These are phyloP conservation scores for Drosophila ercepeae DNA, from an alignment of 1,140 invertebrate species.

Conservation along the genomic window DNA sequence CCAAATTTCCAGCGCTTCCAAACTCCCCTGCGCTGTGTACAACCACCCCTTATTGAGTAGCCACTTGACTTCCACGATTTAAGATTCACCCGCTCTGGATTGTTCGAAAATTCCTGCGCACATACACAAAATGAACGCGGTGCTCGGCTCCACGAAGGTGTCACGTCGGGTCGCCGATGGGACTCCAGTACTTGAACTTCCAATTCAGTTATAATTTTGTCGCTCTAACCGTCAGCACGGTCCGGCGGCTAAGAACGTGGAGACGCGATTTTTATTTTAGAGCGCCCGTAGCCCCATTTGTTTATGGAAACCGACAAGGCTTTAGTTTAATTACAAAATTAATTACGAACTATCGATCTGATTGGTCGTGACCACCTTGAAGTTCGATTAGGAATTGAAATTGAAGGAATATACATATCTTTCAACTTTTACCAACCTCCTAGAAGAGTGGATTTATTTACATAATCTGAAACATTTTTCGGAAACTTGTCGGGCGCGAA, in stretches of 20 bases:
- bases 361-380: conserved; percentile 22
- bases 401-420: background rate
- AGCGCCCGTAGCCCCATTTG: conserved; percentile 35
- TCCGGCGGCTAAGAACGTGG: conserved; percentile 51
- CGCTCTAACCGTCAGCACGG: conserved; percentile 74
- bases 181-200: conserved; percentile 80
- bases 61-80: conserved; percentile 47
- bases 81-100: conserved; percentile 18
- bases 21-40: conserved; percentile 30
- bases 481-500: conserved; percentile 16
- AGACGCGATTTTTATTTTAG: conserved; percentile 23
- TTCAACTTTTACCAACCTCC: background rate
- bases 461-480: conserved; percentile 19
- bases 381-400: background rate
- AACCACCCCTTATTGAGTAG: conserved; percentile 32
- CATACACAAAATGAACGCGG: conserved; percentile 64
- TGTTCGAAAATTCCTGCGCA: conserved; percentile 63
- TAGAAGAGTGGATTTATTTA: conserved; percentile 20
- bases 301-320: conserved; percentile 33
- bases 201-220: conserved; percentile 81
- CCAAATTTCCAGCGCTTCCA: conserved; percentile 26
- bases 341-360: conserved; percentile 36
- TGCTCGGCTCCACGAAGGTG: conserved; percentile 25
- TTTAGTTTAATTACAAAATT: conserved; percentile 28
- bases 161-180: conserved; percentile 54